Percentiles rank a stretch among this genome's conserved stretches.
Evolutionary conservation across 1,140 invertebrate species (phyloP).

Genomic region (Hydropsyche tenuis): DNA sequence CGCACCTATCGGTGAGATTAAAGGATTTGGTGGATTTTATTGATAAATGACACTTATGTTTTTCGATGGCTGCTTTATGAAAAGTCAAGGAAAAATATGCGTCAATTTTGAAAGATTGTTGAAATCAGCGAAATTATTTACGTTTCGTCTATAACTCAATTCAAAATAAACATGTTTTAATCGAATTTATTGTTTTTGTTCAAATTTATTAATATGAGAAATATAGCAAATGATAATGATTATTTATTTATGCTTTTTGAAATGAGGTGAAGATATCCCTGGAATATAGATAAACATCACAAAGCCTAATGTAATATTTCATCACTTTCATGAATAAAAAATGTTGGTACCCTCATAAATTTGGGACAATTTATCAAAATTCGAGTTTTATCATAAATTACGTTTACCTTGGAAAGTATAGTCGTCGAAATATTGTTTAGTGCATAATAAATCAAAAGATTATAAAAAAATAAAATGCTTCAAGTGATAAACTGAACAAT

Average conservation of each 20-base stretch:
- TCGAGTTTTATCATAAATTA: constrained; percentile 2
- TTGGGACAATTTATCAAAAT: neutral
- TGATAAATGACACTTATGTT: neutral
- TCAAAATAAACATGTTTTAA: no score
- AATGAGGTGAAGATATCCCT: no score
- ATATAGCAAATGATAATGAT: no score
- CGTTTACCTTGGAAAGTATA: neutral
- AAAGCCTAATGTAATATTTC: no score
- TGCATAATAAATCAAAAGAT: neutral
- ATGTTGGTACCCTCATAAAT: constrained; percentile 6
- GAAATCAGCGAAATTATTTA: no score
- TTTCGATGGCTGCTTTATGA: neutral
- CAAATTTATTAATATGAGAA: no score
- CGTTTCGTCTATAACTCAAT: no score
- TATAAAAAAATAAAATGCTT: no score
- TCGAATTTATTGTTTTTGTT: no score
- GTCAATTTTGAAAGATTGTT: neutral
- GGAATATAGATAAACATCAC: no score
- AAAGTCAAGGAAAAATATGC: constrained; percentile 1
- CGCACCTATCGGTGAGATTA: neutral
- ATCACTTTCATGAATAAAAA: neutral
- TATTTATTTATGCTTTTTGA: no score
- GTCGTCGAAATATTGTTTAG: neutral
- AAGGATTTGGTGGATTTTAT: neutral
- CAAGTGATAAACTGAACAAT: no score